These are phyloP conservation scores for Sebastes wilsoni DNA, from an alignment of 2,797 vertebrate species.

Conservation along the genomic window DNA sequence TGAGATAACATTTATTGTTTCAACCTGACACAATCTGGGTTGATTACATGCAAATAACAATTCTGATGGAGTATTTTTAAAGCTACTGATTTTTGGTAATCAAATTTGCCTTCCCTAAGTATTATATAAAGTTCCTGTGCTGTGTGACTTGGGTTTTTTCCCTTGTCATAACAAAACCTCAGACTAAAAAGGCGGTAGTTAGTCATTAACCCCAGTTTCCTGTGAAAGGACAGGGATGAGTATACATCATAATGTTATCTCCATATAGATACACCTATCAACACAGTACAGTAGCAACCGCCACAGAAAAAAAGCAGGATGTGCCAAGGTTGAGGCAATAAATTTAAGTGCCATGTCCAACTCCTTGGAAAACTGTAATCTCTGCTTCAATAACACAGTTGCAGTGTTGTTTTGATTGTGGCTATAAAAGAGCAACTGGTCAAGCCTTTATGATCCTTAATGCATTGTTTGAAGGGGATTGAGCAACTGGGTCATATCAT, in stretches of 20 bases:
- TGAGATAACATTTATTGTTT: conserved; percentile 40
- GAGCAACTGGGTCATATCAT: neutral
- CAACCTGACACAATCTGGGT: neutral
- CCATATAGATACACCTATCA: neutral
- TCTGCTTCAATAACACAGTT: neutral
- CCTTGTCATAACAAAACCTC: neutral
- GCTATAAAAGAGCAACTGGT: conserved; percentile 9
- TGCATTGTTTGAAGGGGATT: neutral
- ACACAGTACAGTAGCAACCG: conserved; percentile 1
- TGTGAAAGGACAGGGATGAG: neutral
- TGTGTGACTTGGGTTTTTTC: neutral
- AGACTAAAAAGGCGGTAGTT: neutral
- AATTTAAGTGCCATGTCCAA: neutral
- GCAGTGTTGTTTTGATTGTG: conserved; percentile 7
- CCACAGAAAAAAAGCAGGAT: neutral
- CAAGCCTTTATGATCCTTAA: neutral
- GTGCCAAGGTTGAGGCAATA: conserved; percentile 3
- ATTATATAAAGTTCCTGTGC: neutral
- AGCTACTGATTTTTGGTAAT: neutral
- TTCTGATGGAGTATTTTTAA: neutral
- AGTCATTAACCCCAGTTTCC: neutral
- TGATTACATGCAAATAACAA: conserved; percentile 36
- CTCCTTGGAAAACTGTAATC: neutral
- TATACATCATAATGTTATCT: neutral
- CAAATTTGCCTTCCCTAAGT: neutral